phyloP scores from a whole-genome alignment of 2,113 vertebrate species.

The Ranitomeya imitator region DNA sequence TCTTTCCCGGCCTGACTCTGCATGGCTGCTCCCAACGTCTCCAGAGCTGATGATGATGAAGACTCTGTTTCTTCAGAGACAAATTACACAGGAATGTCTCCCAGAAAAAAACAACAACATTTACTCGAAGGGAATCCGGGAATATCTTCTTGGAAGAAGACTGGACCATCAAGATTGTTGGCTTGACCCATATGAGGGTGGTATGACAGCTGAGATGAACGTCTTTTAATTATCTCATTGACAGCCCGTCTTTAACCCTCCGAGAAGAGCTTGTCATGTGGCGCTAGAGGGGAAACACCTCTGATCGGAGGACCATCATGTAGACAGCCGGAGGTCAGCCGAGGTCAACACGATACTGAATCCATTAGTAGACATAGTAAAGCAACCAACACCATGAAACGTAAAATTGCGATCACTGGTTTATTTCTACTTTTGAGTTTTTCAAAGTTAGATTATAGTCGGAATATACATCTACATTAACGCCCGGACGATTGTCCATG shows the following conservation, averaged over 20 bases:
- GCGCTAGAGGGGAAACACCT: constrained; percentile 25
- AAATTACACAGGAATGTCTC: constrained; percentile 18
- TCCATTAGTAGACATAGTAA: background rate
- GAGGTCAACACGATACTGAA: constrained; percentile 9
- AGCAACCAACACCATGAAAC: background rate
- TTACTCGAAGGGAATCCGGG: background rate
- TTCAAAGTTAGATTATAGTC: background rate
- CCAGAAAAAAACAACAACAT: constrained; percentile 3
- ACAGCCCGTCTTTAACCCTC: constrained; percentile 35
- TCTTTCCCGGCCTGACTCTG: background rate
- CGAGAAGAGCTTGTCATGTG: background rate
- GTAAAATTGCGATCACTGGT: background rate
- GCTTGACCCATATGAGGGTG: constrained; percentile 32
- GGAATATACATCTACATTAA: background rate
- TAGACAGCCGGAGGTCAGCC: background rate
- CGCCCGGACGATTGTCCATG: too few species aligned
- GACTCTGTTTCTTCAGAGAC: background rate
- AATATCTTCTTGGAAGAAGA: constrained; percentile 30
- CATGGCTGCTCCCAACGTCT: background rate
- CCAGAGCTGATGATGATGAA: background rate
- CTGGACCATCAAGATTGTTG: background rate
- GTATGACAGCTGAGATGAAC: constrained; percentile 47
- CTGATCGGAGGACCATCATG: constrained; percentile 16
- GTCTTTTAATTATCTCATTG: constrained; percentile 17
- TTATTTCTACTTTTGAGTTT: background rate